Evolutionary conservation across 1,140 invertebrate genomes (phyloP), one percentile per base, ranked within the genome.

Genomic region (Papilio glaucus): DNA sequence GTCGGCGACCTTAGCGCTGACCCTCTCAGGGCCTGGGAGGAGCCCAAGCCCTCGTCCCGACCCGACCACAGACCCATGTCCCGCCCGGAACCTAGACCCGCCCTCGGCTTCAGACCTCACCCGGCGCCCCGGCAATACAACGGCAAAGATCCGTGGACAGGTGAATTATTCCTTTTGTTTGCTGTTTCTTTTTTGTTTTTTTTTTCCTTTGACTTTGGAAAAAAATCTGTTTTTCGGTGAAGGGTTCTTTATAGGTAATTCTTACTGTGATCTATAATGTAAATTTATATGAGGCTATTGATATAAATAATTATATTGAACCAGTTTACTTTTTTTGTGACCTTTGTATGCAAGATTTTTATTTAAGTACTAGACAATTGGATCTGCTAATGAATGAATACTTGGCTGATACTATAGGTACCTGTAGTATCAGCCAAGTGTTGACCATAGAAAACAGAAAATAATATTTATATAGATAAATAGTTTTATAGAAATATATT

Each of bases 91-190:
- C 72, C 38, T 63, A 78, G 39, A 29, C 72, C 70, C 7, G 72
- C 77, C 57, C 78, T 78, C 7, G 78, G 75, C 49, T 87, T 85
- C 81, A 84, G 80, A 72, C 89, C 88, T 4, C 88, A 86, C 73
- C 89, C 86, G 26, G 87, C 86, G 70, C 87, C 87, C 29, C 70
- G 87, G 49, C 78, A 76, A 42, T 72, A 78, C 68, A 87, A 88
- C 75, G 86, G 85, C 70, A 77, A 85, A 87, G 88, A 95, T 81
- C 92, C 93, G 24, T 93, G 93, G 93, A 87, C 86, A 94, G 93
- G 93, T 94, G 89, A 93, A 77, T 92, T 87, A 75, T 80, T 13
- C 18, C 72, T 88, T 93, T 91, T 84, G 78, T 88, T 87, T 90
- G 85, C 82, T 79, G 77, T 68, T 72, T 79, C 72, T 72, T 37